Evolutionary conservation across 2,113 vertebrate species (phyloP), one percentile per base, ranked within the genome.

Genomic region (Hyla sarda): DNA sequence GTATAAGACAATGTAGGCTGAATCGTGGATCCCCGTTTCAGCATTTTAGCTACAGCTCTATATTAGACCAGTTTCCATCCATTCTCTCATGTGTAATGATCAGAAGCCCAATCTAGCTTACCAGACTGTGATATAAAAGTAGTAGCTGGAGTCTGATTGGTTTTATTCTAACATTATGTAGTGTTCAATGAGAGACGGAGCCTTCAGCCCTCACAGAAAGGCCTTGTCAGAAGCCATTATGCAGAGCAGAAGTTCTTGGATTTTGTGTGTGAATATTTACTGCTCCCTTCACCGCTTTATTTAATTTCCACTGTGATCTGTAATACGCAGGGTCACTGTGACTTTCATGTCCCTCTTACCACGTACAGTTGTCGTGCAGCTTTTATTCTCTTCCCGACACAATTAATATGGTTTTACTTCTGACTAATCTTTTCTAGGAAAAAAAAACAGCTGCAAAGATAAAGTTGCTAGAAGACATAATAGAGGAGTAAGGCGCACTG

Each of bases 301-400:
- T 84, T 76, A 74, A 84, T 76, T 84, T 84, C 56, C 72, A 50
- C 34, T 76, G 71, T 84, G 82, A 84, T 76, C 9, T 23, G 72
- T 47, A 73, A 16, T 60, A 48, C 19, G 56, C 82, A 34, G 72
- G 82, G 82, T 84, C 82, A 84, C 72, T 28, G 37, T 84, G 82
- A 84, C 82, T 60, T 58, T 75, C 52, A 45, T 58, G n/a, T 62
- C 54, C 71, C 34, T 74, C n/a, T 54, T 76, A 47, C 67, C 28
- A 56, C 14, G 16, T 75, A 41, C 48, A 76, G 76, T 74, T 84
- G 37, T 19, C 65, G 25, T 50, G 45, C 50, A 73, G 65, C 47
- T 32, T 56, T 32, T 10, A 54, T 60, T 80, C 19, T 58, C 54
- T 80, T 17, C n/a, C 23, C 5, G 13, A 34, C 32, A 80, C 23